These are phyloP conservation scores for Lindbergichthys nudifrons DNA, from an alignment of 2,797 vertebrate species.

Conservation along the genomic window DNA sequence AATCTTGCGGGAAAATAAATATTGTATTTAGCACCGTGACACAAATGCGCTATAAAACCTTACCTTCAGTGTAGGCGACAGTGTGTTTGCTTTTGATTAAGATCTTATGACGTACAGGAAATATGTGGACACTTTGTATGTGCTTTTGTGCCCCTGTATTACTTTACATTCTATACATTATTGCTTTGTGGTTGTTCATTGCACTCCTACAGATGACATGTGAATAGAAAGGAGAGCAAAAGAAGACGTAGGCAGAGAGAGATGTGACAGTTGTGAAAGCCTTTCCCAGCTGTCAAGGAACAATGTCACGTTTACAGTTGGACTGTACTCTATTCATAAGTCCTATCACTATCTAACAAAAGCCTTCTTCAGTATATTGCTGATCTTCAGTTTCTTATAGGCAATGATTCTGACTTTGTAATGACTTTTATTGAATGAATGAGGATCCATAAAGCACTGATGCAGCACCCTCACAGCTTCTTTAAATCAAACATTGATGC, in stretches of 20 bases:
- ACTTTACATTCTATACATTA: background rate
- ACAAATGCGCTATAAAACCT: constrained; percentile 14
- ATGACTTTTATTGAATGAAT: constrained; percentile 10
- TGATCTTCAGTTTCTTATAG: constrained; percentile 5
- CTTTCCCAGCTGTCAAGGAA: constrained; percentile 36
- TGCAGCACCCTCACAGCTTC: background rate
- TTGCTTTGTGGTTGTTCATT: constrained; percentile 39
- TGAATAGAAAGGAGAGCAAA: constrained; percentile 18
- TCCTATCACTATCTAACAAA: constrained; percentile 12
- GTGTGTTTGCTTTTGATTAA: constrained; percentile 16
- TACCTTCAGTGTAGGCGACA: background rate
- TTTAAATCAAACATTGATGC: constrained; percentile 25
- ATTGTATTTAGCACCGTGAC: constrained; percentile 26
- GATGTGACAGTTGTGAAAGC: constrained; percentile 28
- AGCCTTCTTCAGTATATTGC: background rate
- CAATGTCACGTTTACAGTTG: constrained; percentile 43
- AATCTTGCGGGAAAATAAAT: background rate
- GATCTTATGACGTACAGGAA: constrained; percentile 1
- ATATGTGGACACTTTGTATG: background rate
- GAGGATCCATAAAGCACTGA: constrained; percentile 6
- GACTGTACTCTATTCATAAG: constrained; percentile 50
- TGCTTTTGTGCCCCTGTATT: background rate
- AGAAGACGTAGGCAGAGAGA: constrained; percentile 13
- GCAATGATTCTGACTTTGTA: background rate
- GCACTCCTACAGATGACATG: constrained; percentile 4